phyloP scores from a whole-genome alignment of 1,140 invertebrate genomes.

The Drosophila sucinea region DNA sequence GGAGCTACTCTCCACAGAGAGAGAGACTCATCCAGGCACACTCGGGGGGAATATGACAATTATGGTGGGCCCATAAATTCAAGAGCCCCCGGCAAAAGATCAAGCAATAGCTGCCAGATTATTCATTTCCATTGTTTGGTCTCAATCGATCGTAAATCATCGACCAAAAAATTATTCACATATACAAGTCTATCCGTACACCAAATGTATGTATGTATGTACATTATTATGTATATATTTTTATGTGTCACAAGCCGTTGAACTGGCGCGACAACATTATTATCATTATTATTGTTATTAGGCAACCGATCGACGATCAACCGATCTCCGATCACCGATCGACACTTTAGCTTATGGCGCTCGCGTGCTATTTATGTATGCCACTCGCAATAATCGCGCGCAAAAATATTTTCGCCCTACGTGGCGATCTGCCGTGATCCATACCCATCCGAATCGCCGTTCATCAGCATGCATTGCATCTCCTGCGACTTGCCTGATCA shows the following conservation, averaged over 20 bases:
- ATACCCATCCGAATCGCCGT: constrained; percentile 24
- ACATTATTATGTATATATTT: no score
- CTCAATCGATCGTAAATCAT: constrained; percentile 53
- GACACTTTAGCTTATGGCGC: constrained; percentile 80
- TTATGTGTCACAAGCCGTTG: constrained; percentile 74
- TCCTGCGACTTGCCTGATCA: constrained; percentile 63
- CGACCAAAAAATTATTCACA: not conserved
- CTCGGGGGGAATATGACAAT: constrained; percentile 73
- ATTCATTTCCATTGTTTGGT: constrained; percentile 63
- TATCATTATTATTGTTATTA: constrained; percentile 53
- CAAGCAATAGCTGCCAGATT: constrained; percentile 60
- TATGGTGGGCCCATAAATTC: constrained; percentile 77
- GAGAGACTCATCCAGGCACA: not conserved
- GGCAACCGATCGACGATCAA: constrained; percentile 33
- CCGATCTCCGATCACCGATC: constrained; percentile 42
- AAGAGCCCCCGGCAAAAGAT: constrained; percentile 54
- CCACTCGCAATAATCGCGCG: constrained; percentile 57
- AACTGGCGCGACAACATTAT: constrained; percentile 67
- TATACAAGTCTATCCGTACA: constrained; percentile 24
- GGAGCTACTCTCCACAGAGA: constrained; percentile 62
- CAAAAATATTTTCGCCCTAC: constrained; percentile 54
- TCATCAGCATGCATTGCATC: constrained; percentile 75
- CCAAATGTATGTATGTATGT: constrained; percentile 14
- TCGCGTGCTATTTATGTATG: constrained; percentile 80
- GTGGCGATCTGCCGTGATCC: constrained; percentile 52